Conservation (phyloP, 1,140 invertebrate genomes). For the Eriosoma lanigerum region DNA sequence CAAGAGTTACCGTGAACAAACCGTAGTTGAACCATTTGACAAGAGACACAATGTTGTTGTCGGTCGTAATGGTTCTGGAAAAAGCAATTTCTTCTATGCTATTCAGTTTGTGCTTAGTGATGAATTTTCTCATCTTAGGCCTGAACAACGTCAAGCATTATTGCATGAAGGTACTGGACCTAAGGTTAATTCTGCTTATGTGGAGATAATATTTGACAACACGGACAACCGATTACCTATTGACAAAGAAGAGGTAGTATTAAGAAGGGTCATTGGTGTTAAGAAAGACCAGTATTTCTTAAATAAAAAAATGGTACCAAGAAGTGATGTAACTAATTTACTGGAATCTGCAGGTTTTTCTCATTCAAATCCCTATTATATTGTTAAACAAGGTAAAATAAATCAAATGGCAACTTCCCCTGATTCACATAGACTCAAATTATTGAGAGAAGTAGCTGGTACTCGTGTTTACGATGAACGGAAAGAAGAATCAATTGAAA, state of each 20-base stretch:
- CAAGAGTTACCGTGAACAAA: slow-evolving; percentile 98
- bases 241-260: slow-evolving; percentile 95
- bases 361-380: slow-evolving; percentile 99
- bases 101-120: slow-evolving; percentile 99
- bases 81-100: slow-evolving; percentile 99
- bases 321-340: slow-evolving; percentile 96
- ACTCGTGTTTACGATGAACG: slow-evolving; percentile 97
- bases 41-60: slow-evolving; percentile 97
- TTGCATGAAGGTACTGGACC: slow-evolving; percentile 98
- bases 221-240: slow-evolving; percentile 95
- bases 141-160: slow-evolving; percentile 91
- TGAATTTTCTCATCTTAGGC: slow-evolving; percentile 95
- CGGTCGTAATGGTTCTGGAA: slow-evolving; percentile 95
- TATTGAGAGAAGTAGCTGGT: slow-evolving; percentile 93
- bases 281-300: slow-evolving; percentile 99
- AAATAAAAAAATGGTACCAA: slow-evolving; percentile 96
- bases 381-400: slow-evolving; percentile 99
- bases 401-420: slow-evolving; percentile 99
- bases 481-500: slow-evolving; percentile 91
- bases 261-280: slow-evolving; percentile 93
- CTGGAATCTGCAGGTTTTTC: slow-evolving; percentile 99
- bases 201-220: slow-evolving; percentile 99
- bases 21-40: slow-evolving; percentile 96
- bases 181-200: slow-evolving; percentile 93
- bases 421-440: slow-evolving; percentile 93